Percentiles rank a stretch among this genome's conserved stretches.
Conservation (phyloP, 1,140 invertebrate genomes). For the Psilanteris sp. region DNA sequence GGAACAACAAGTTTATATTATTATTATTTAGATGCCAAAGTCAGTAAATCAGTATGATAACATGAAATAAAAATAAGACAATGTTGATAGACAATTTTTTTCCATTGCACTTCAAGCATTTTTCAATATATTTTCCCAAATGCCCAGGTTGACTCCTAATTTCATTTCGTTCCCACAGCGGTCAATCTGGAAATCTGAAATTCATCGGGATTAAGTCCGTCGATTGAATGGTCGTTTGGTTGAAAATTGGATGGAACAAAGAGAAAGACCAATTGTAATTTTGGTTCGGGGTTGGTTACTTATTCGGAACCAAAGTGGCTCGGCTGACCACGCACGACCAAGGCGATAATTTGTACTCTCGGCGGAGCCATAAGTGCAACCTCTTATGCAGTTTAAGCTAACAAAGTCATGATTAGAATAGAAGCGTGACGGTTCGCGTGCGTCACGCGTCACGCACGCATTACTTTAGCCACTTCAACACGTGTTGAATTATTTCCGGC, state of each 20-base stretch:
- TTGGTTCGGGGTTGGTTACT: constrained; percentile 4
- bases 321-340: constrained; percentile 2
- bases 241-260: too few relatives aligned
- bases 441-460: constrained; percentile 79
- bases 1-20: too few relatives aligned
- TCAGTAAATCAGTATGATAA: too few relatives aligned
- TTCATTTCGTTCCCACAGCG: too few relatives aligned
- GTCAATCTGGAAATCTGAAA: too few relatives aligned
- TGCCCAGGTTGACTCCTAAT: too few relatives aligned
- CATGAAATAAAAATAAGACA: too few relatives aligned
- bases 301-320: constrained; percentile 42
- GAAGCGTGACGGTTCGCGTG: constrained; percentile 75
- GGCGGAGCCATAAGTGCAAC: constrained; percentile 70
- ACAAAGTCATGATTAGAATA: constrained; percentile 77
- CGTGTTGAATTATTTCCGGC: constrained; percentile 78
- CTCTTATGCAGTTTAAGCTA: constrained; percentile 75
- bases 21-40: too few relatives aligned
- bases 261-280: background rate
- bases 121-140: too few relatives aligned
- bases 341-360: constrained; percentile 42
- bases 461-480: constrained; percentile 78
- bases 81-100: too few relatives aligned
- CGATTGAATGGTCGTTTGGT: too few relatives aligned
- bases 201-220: background rate
- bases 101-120: too few relatives aligned